Percentiles rank a stretch among this genome's conserved stretches.
Conservation (phyloP, 1,140 invertebrate genomes). For the Drosophila gunungcola region DNA sequence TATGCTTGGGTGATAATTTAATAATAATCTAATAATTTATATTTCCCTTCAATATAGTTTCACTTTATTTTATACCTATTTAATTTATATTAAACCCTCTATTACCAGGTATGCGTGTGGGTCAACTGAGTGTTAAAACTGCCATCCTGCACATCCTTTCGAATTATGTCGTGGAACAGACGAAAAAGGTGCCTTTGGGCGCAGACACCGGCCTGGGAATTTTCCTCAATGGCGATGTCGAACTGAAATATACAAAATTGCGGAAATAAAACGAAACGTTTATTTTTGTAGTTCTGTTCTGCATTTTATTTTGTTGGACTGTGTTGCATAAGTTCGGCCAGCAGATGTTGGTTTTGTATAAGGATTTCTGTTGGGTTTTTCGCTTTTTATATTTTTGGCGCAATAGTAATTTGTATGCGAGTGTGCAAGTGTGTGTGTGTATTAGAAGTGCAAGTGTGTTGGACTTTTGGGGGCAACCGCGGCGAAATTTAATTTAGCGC, state of each 20-base stretch:
- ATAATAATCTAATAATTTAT: too few relatives aligned
- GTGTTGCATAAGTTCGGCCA: conserved; percentile 24
- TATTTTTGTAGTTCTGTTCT: conserved; percentile 5
- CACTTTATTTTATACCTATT: background rate
- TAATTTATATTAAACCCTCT: background rate
- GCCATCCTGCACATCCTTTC: conserved; percentile 61
- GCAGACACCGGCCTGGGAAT: conserved; percentile 60
- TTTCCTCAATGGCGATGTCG: conserved; percentile 62
- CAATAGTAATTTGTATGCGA: conserved; percentile 42
- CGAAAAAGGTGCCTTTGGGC: conserved; percentile 45
- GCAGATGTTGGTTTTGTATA: conserved; percentile 31
- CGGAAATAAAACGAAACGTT: conserved; percentile 27
- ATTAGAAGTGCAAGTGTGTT: conserved; percentile 21
- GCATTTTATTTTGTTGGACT: conserved; percentile 2
- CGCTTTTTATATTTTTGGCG: conserved; percentile 37
- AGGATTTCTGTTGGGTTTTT: conserved; percentile 24
- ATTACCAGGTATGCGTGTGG: conserved; percentile 59
- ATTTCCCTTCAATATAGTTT: too few relatives aligned
- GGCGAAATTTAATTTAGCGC: conserved; percentile 80
- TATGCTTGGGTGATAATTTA: conserved; percentile 88
- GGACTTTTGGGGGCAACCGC: conserved; percentile 62
- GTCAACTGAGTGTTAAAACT: conserved; percentile 62
- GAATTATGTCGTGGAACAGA: conserved; percentile 54
- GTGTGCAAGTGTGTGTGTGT: conserved; percentile 8
- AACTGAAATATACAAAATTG: conserved; percentile 67